These are phyloP conservation scores for Tragulus kanchil DNA, from an alignment of 2,113 vertebrate genomes.

Conservation along the genomic window DNA sequence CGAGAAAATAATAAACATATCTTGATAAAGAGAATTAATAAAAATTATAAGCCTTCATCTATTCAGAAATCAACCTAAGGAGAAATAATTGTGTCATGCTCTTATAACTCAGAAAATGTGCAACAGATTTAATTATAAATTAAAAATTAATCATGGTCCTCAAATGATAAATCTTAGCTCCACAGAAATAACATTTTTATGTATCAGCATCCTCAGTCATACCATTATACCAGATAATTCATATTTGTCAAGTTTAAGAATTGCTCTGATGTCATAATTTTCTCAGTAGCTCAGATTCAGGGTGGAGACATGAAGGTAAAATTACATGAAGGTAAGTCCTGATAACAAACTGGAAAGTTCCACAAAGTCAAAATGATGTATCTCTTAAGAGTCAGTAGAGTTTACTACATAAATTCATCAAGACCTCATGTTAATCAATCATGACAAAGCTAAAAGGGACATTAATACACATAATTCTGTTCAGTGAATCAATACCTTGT, in stretches of 20 bases:
- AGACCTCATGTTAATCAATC: conserved; percentile 9
- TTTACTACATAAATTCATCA: not conserved
- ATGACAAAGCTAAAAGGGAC: not conserved
- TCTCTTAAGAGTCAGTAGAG: not conserved
- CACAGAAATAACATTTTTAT: conserved; percentile 50
- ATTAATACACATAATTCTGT: not conserved
- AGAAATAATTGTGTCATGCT: conserved; percentile 30
- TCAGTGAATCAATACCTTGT: not conserved
- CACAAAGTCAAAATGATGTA: conserved; percentile 20
- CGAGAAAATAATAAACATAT: not conserved
- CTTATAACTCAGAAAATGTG: conserved; percentile 59
- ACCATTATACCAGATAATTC: conserved; percentile 53
- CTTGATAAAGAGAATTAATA: conserved; percentile 36
- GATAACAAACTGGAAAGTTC: not conserved
- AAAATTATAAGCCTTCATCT: conserved; percentile 10
- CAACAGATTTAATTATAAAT: conserved; percentile 53
- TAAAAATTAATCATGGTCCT: conserved; percentile 32
- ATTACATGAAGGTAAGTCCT: not conserved
- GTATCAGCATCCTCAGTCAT: not conserved
- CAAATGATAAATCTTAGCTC: conserved; percentile 43
- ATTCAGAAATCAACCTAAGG: conserved; percentile 48
- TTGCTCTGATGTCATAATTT: conserved; percentile 42
- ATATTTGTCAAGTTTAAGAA: conserved; percentile 49
- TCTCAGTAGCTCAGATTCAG: conserved; percentile 20
- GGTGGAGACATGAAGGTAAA: not conserved